Conservation (phyloP, 2,888 invertebrate genomes). For the Mellilla xanthometata region DNA sequence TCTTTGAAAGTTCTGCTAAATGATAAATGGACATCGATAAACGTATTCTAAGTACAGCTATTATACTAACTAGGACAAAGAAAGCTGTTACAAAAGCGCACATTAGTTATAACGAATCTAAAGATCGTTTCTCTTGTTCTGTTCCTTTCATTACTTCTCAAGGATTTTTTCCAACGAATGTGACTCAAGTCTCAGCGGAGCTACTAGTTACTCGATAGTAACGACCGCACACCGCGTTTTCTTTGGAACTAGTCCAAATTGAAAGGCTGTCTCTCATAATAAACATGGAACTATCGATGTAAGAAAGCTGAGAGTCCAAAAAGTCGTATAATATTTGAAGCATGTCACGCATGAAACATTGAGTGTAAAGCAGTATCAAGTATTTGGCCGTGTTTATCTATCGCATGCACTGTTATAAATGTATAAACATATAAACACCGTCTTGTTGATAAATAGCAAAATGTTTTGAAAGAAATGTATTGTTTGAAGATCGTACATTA, state of each 20-base stretch:
- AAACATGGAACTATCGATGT: conserved; percentile 11
- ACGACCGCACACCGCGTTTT: conserved; percentile 56
- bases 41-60: conserved; percentile 1
- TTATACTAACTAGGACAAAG: conserved; percentile 25
- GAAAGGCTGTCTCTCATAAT: conserved; percentile 30
- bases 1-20: conserved; percentile 13
- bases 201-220: conserved; percentile 40
- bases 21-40: conserved; percentile 17
- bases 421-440: conserved; percentile 54
- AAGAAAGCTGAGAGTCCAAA: conserved; percentile 4
- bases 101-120: conserved; percentile 13
- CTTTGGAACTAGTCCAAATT: conserved; percentile 61
- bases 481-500: conserved; percentile 55
- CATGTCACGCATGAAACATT: conserved; percentile 28
- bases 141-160: conserved; percentile 26
- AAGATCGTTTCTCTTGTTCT: conserved; percentile 21
- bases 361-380: conserved; percentile 40
- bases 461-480: conserved; percentile 43
- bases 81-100: conserved; percentile 22
- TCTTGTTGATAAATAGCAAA: conserved; percentile 60
- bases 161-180: conserved; percentile 23
- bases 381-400: conserved; percentile 43
- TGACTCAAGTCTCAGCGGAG: conserved; percentile 28
- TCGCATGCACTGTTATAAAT: conserved; percentile 38
- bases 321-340: conserved; percentile 15